phyloP scores from a whole-genome alignment of 2,113 vertebrate genomes.

The Vombatus ursinus region DNA sequence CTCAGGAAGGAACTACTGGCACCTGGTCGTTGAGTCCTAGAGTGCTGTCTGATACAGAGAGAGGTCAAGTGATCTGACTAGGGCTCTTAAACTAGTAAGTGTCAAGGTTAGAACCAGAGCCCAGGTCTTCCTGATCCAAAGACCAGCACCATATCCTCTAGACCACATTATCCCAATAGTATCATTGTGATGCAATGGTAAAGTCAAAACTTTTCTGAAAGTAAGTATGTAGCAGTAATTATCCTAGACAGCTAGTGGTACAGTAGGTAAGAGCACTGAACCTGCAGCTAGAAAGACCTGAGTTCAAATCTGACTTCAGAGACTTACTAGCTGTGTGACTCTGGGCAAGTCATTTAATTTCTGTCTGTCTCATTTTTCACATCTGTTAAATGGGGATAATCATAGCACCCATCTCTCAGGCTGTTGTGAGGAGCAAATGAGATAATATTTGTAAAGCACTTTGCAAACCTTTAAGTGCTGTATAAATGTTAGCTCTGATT shows the following conservation, averaged over 20 bases:
- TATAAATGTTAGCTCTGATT: neutral
- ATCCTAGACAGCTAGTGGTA: neutral
- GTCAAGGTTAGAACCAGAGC: neutral
- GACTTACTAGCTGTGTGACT: too few relatives aligned
- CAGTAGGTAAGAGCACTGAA: neutral
- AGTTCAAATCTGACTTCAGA: too few relatives aligned
- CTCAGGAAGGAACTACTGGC: neutral
- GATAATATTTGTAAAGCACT: neutral
- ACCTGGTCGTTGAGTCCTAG: neutral
- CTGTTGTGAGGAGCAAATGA: neutral
- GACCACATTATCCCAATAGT: neutral
- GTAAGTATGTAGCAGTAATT: conserved; percentile 26
- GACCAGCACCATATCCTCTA: neutral
- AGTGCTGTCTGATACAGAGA: neutral
- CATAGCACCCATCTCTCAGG: neutral
- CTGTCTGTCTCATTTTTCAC: neutral
- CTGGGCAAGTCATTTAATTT: neutral
- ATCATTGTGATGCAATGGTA: neutral
- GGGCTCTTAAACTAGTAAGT: neutral
- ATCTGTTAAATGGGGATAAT: neutral
- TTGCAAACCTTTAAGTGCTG: neutral
- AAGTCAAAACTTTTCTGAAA: neutral
- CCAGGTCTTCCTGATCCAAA: neutral
- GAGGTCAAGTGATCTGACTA: neutral
- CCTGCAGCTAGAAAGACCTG: too few relatives aligned